Percentiles rank a stretch among this genome's conserved stretches.
These are phyloP conservation scores for Zaprionus taronus DNA, from an alignment of 1,140 invertebrate species.

Conservation along the genomic window DNA sequence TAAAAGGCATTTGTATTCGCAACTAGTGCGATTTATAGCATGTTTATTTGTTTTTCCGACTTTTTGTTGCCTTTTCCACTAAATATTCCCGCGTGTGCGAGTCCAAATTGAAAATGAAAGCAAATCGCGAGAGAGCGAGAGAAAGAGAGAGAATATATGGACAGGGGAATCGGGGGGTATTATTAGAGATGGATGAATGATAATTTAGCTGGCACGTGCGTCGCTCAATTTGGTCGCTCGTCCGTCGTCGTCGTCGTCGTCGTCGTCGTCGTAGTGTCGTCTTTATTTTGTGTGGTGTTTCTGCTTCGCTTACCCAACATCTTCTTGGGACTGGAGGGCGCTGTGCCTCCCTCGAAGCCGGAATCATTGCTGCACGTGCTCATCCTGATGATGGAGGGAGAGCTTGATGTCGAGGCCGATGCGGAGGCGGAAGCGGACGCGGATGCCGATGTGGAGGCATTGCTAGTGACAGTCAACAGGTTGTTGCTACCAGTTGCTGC, in stretches of 20 bases:
- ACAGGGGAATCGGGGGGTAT: background rate
- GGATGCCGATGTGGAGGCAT: constrained; percentile 22
- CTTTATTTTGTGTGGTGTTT: background rate
- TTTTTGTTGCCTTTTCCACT: constrained; percentile 30
- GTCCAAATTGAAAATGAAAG: constrained; percentile 54
- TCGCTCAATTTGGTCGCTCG: background rate
- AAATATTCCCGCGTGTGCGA: constrained; percentile 33
- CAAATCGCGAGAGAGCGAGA: constrained; percentile 1
- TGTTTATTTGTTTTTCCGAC: constrained; percentile 55
- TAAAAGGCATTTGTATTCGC: constrained; percentile 35
- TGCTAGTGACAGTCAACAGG: background rate
- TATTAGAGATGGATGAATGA: background rate
- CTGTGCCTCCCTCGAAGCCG: constrained; percentile 83
- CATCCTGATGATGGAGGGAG: constrained; percentile 80
- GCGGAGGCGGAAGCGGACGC: constrained; percentile 15
- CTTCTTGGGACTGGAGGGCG: constrained; percentile 84
- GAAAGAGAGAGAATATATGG: background rate
- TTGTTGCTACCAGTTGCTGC: constrained; percentile 1
- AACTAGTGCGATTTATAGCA: constrained; percentile 41
- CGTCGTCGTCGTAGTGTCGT: too few species aligned
- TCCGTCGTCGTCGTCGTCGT: background rate
- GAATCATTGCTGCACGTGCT: constrained; percentile 85
- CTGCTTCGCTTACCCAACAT: constrained; percentile 80
- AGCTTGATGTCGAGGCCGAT: constrained; percentile 36
- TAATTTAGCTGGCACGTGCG: constrained; percentile 6